A percentile compares a stretch with the other conserved stretches of the same genome.
Evolutionary conservation across 2,888 invertebrate genomes (phyloP).

Genomic region (Salticus scenicus): DNA sequence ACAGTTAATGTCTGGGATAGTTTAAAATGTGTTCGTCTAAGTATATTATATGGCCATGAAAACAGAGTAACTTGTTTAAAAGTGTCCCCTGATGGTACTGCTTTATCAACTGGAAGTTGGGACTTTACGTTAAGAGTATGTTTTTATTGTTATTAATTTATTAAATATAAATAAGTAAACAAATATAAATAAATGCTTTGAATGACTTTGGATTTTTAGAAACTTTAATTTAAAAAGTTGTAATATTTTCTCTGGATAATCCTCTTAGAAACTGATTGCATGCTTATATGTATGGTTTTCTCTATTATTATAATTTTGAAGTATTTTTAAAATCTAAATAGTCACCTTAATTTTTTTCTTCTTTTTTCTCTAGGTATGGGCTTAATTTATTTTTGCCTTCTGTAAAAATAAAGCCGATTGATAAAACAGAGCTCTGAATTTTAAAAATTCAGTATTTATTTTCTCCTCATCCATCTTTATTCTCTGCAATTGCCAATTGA

Average conservation of each 20-base stretch:
- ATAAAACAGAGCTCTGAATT: neutral
- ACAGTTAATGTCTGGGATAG: constrained; percentile 99
- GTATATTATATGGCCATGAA: constrained; percentile 95
- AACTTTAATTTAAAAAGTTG: neutral
- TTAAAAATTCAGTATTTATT: constrained; percentile 41
- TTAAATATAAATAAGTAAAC: no score
- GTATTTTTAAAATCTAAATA: no score
- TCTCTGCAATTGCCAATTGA: constrained; percentile 29
- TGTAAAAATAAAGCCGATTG: neutral
- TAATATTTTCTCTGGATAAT: no score
- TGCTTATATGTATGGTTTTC: no score
- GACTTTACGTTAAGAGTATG: constrained; percentile 89
- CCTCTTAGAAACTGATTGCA: no score
- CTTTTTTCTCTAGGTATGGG: constrained; percentile 43
- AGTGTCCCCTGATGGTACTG: constrained; percentile 97
- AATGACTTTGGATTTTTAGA: neutral
- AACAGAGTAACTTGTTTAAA: constrained; percentile 93
- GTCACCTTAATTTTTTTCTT: no score
- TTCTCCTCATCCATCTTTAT: constrained; percentile 25
- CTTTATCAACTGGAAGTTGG: constrained; percentile 98
- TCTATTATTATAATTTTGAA: no score
- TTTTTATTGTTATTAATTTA: neutral
- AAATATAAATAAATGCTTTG: no score
- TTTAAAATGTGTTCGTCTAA: constrained; percentile 91
- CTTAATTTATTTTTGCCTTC: constrained; percentile 19